Evolutionary conservation across 2,888 invertebrate species (phyloP).

Genomic region (Oscheius sp.): DNA sequence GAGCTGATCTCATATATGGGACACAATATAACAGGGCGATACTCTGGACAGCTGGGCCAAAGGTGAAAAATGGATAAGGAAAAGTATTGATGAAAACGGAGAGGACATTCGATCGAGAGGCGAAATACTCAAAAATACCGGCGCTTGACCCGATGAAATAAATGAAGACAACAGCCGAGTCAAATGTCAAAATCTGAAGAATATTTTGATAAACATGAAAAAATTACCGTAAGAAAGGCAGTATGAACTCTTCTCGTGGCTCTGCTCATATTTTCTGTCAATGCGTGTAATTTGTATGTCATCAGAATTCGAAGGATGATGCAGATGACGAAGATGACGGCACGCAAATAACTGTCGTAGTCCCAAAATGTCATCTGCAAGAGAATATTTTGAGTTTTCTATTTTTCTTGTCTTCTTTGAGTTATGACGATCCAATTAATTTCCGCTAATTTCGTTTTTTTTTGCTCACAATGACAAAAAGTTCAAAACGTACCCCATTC

Average conservation of each 20-base stretch:
- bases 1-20: background rate
- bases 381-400: no score
- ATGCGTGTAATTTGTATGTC: constrained; percentile 4
- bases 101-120: background rate
- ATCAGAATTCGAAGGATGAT: background rate
- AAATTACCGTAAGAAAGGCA: constrained; percentile 9
- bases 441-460: no score
- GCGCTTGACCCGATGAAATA: background rate
- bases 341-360: no score
- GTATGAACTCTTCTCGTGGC: background rate
- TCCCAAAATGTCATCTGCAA: no score
- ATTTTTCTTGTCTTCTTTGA: no score
- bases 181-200: background rate
- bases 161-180: background rate
- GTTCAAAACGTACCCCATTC: no score
- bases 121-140: background rate
- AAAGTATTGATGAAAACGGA: background rate
- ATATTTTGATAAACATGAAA: no score
- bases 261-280: background rate
- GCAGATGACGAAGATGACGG: background rate
- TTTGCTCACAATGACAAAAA: no score
- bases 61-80: constrained; percentile 4
- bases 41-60: background rate
- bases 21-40: background rate
- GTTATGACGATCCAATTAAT: no score